Percentiles rank a stretch among this genome's conserved stretches.
Evolutionary conservation across 2,113 vertebrate species (phyloP).

Genomic region (Ammodytes dubius): DNA sequence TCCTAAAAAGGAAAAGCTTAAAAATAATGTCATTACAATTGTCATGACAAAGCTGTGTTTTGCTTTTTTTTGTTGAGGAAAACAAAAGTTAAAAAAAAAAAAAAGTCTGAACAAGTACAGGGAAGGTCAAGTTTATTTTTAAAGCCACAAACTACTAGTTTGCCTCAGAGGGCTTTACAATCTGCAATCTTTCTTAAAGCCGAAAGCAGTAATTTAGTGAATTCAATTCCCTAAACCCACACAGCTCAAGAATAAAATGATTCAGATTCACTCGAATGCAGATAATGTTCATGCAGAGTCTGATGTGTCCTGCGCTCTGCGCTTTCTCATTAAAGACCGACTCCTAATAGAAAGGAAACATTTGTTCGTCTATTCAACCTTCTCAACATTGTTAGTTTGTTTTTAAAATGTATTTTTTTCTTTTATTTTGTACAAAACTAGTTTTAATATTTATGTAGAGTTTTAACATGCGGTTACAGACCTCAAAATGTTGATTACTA

Average conservation of each 20-base stretch:
- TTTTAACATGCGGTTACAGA: neutral
- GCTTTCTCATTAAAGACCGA: neutral
- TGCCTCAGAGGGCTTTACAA: slow-evolving; percentile 11
- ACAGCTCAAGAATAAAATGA: neutral
- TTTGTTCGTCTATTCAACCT: neutral
- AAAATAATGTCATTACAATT: slow-evolving; percentile 5
- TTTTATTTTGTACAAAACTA: neutral
- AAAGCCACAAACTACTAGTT: slow-evolving; percentile 9
- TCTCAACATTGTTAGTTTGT: neutral
- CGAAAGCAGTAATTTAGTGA: slow-evolving; percentile 1
- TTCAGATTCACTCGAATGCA: neutral
- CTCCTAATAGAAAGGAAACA: neutral
- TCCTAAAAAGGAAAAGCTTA: neutral
- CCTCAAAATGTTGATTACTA: slow-evolving; percentile 5
- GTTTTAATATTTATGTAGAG: neutral
- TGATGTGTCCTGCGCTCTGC: neutral
- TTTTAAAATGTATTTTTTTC: neutral
- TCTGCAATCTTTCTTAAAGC: slow-evolving; percentile 2
- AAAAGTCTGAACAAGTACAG: neutral
- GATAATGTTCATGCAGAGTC: neutral
- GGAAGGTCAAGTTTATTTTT: slow-evolving; percentile 2
- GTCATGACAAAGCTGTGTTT: slow-evolving; percentile 6
- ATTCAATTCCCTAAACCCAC: neutral
- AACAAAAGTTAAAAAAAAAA: neutral
- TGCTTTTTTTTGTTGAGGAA: neutral